Base-by-base conservation (phyloP, 2,888 invertebrate species). In the Tolmerus cingulatus region DNA sequence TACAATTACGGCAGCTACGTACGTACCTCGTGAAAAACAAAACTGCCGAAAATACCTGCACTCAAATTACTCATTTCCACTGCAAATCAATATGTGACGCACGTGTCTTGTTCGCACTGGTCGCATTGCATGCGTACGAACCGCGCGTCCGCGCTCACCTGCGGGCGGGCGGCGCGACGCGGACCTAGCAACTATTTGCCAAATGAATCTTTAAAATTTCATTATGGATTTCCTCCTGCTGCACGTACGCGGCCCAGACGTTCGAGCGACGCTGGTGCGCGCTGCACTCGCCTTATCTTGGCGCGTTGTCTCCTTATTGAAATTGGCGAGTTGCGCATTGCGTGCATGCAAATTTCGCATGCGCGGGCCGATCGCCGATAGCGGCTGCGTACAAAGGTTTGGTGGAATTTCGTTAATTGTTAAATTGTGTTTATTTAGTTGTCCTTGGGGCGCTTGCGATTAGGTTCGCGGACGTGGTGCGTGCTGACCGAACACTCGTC, bases 51-150 rank as follows among this genome's bases (percentile, higher is more conserved):
- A 77, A 30, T 55, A 40, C 55, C 34, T 74, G 37, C 34, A 55
- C 77, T 86, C 74, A 74, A 74, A 87, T 74, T 87, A 79, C 79
- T 74, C 77, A 79, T 46, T 78, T 74, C 30, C n/a, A 82, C 27
- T 37, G 66, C 74, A 74, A 82, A 87, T 87, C 81, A 87, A 76
- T 86, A 87, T 87, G 79, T 87, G 86, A 86, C 82, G 86, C 87
- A 87, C 87, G 87, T 82, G 82, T 74, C 85, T 43, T 43, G 74
- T 46, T 74, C 85, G 85, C 46, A 74, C 74, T 85, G 85, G 85
- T 74, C 46, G 40, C 74, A 46, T 85, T 85, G 74, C 85, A 85
- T 85, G 85, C 85, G 85, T 85, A 85, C 51, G 23, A 74, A 85
- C 43, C 43, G 84, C 27, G 5, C 66, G 34, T 46, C 85, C n/a